A percentile compares a stretch with the other conserved stretches of the same genome.
phyloP scores from a whole-genome alignment of 2,797 vertebrate species.

The Syngnathus acus region DNA sequence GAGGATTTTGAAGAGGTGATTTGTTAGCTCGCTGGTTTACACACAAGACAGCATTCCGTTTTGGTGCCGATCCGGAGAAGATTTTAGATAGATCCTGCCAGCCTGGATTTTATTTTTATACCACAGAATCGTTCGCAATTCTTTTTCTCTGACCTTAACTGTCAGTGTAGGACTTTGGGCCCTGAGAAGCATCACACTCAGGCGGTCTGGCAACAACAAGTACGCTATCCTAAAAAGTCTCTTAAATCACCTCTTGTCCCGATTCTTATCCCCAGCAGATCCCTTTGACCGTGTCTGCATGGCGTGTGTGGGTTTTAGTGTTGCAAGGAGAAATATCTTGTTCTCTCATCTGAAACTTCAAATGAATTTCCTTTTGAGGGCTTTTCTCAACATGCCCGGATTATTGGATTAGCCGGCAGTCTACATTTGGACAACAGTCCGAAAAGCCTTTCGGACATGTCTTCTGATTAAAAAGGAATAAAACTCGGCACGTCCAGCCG shows the following conservation, averaged over 20 bases:
- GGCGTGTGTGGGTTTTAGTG: background rate
- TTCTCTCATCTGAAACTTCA: background rate
- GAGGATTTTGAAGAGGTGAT: background rate
- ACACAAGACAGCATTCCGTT: too few species aligned
- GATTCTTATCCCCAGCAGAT: constrained; percentile 1
- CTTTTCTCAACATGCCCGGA: background rate
- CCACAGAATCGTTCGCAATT: background rate
- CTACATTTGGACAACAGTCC: constrained; percentile 3
- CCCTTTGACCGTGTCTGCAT: background rate
- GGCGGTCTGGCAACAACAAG: background rate
- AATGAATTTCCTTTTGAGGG: background rate
- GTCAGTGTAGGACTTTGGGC: background rate
- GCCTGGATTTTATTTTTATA: background rate
- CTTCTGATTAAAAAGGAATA: background rate
- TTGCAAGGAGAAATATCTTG: background rate
- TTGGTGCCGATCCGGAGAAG: too few species aligned
- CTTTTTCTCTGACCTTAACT: background rate
- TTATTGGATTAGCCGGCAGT: background rate
- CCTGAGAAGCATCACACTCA: background rate
- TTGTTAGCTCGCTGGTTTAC: background rate
- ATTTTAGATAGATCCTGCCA: too few species aligned
- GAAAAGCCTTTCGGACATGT: background rate
- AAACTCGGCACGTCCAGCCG: background rate
- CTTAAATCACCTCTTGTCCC: background rate
- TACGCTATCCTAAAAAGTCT: background rate